Percentiles rank a stretch among this genome's conserved stretches.
phyloP scores from a whole-genome alignment of 1,140 invertebrate genomes.

The Drosophila quadrilineata region DNA sequence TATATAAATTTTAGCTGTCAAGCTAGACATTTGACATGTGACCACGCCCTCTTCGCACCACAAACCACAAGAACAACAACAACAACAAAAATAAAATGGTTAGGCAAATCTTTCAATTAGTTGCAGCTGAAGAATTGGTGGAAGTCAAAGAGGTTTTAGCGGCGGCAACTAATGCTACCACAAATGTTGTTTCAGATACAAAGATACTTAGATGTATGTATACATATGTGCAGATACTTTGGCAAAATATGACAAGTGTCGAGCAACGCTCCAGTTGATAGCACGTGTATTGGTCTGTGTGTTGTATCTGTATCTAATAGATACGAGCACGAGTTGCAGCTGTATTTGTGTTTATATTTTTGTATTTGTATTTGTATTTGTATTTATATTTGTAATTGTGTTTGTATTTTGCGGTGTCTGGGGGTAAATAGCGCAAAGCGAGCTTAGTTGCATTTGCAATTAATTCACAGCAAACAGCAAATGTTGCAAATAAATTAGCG shows the following conservation, averaged over 20 bases:
- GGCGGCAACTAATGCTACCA: conserved; percentile 41
- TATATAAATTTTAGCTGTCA: conserved; percentile 67
- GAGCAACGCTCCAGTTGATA: conserved; percentile 49
- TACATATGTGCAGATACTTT: conserved; percentile 13
- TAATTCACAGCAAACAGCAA: conserved; percentile 79
- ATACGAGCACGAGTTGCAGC: conserved; percentile 16
- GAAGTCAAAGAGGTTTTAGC: conserved; percentile 7
- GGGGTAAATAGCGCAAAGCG: conserved; percentile 69
- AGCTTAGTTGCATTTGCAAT: conserved; percentile 75
- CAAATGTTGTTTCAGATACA: conserved; percentile 44
- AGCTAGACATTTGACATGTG: conserved; percentile 64
- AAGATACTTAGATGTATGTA: background rate
- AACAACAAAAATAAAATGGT: background rate
- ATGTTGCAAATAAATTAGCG: conserved; percentile 79
- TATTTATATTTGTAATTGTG: conserved; percentile 2
- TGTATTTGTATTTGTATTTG: conserved; percentile 21
- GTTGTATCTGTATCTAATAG: conserved; percentile 40
- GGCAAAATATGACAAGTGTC: conserved; percentile 37
- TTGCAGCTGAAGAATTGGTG: conserved; percentile 50
- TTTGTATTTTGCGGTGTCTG: conserved; percentile 26
- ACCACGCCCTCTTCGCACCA: background rate
- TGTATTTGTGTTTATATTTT: too few relatives aligned
- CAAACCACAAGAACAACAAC: background rate
- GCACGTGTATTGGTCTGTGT: conserved; percentile 19
- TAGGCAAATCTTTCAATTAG: conserved; percentile 67